These are phyloP conservation scores for Ranitomeya imitator DNA, from an alignment of 2,113 vertebrate genomes.

Conservation along the genomic window DNA sequence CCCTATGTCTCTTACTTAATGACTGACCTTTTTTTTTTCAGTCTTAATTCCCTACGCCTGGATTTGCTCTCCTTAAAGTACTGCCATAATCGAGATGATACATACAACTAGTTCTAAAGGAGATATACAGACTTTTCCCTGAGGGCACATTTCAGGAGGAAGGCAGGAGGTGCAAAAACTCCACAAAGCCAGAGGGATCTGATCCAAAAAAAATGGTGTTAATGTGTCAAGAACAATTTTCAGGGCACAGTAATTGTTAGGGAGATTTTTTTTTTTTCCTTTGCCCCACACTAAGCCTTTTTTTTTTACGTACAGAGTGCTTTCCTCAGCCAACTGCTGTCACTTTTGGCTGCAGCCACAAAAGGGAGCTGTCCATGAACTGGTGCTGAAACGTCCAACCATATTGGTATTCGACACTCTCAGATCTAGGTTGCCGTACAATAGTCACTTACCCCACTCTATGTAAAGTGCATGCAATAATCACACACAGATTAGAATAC, in stretches of 20 bases:
- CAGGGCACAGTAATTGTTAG: slow-evolving; percentile 44
- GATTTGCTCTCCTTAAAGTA: not conserved
- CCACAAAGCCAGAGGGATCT: slow-evolving; percentile 48
- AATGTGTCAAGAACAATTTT: slow-evolving; percentile 49
- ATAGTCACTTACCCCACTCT: not conserved
- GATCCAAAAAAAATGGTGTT: slow-evolving; percentile 51
- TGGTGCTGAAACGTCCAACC: slow-evolving; percentile 70
- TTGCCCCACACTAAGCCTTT: not conserved
- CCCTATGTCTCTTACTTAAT: not conserved
- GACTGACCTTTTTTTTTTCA: not conserved
- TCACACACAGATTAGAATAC: not conserved
- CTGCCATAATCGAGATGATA: slow-evolving; percentile 28
- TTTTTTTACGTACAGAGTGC: slow-evolving; percentile 21
- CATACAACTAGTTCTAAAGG: slow-evolving; percentile 23
- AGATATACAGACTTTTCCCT: slow-evolving; percentile 34
- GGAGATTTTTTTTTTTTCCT: slow-evolving; percentile 14
- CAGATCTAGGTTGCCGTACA: not conserved
- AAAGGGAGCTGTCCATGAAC: slow-evolving; percentile 69
- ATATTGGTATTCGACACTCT: slow-evolving; percentile 60
- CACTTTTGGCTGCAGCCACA: slow-evolving; percentile 55
- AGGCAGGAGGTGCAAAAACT: slow-evolving; percentile 42
- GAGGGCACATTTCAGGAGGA: slow-evolving; percentile 34
- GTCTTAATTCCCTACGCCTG: not conserved
- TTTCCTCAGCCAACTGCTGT: slow-evolving; percentile 10
- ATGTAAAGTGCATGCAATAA: not conserved